Evolutionary conservation across 2,113 vertebrate species (phyloP).

Genomic region (Amphiprion ocellaris): DNA sequence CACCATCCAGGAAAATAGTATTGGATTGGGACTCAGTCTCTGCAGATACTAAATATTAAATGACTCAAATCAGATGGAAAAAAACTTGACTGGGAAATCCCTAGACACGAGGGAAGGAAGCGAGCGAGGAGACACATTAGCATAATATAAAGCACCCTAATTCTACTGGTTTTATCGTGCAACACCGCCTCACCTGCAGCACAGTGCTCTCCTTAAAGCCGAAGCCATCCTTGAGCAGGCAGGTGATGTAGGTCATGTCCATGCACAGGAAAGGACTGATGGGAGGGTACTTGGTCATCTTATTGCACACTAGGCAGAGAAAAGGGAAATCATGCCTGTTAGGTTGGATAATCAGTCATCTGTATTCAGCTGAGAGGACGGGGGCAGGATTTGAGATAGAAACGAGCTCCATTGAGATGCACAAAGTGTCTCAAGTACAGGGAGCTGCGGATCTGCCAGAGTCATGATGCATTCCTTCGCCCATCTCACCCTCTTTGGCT

Average conservation of each 20-base stretch:
- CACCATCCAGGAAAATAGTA: too few species aligned
- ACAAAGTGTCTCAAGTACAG: constrained; percentile 39
- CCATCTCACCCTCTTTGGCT: constrained; percentile 93
- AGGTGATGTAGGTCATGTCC: constrained; percentile 96
- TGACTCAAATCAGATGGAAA: too few species aligned
- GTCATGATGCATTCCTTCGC: constrained; percentile 14
- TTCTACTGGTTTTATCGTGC: background rate
- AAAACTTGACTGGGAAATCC: too few species aligned
- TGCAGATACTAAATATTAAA: too few species aligned
- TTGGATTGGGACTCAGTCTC: too few species aligned
- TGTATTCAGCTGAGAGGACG: constrained; percentile 48
- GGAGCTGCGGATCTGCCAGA: constrained; percentile 39
- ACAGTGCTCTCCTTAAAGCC: constrained; percentile 90
- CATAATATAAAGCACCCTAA: too few species aligned
- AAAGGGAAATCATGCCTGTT: constrained; percentile 30
- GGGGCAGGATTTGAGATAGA: constrained; percentile 40
- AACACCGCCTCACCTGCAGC: constrained; percentile 86
- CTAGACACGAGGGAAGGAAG: too few species aligned
- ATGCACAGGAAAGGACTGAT: constrained; percentile 92
- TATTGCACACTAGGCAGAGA: constrained; percentile 88
- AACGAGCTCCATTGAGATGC: constrained; percentile 52
- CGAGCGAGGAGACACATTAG: too few species aligned
- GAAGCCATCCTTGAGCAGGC: constrained; percentile 93
- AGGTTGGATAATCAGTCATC: constrained; percentile 40
- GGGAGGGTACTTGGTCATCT: constrained; percentile 83